Evolutionary conservation across 2,888 invertebrate species (phyloP), one percentile per base, ranked within the genome.

Genomic region (Drosophila quinaria): DNA sequence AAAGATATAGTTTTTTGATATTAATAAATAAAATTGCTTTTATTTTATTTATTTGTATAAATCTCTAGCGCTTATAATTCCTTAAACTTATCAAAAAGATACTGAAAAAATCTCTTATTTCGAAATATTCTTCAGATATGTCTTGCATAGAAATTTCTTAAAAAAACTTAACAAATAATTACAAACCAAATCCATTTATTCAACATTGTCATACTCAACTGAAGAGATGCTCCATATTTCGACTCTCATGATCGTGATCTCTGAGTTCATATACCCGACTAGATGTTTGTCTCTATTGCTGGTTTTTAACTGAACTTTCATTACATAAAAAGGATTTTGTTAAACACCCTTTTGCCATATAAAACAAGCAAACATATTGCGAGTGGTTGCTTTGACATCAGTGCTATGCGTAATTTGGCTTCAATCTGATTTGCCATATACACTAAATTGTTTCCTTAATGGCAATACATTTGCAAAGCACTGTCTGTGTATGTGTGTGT

Each of bases 391-490:
- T 60, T 76, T 60, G 31, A 54, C 60, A 49, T 58, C 51, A 42
- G 59, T 60, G 70, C 11, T 39, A 65, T n/a, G 44, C 37, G 52
- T 54, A 67, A 58, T 54, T 66, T 71, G 9, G 41, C 29, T 58
- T 37, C 47, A 64, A 76, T 71, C 62, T 61, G 77, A 78, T 70
- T 64, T 64, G 69, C 42, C 59, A 39, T 42, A 35, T 35, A 47
- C 46, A 70, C 44, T 66, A 60, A 77, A 74, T 66, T 60, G 70
- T 62, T 19, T 51, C 55, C 51, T 73, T 54, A 75, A 72, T 72
- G 63, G 31, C 50, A 35, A 17, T 39, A 15, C 56, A 69, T 44
- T 35, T 33, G 11, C 8, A 31, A 9, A 9, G 33, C n/a, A 17
- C 22, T n/a, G 41, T 19, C 0, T 9, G 8, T 35, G n/a, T 8